Percentiles rank a stretch among this genome's conserved stretches.
phyloP scores from a whole-genome alignment of 2,797 vertebrate species.

The Carduelis carduelis region DNA sequence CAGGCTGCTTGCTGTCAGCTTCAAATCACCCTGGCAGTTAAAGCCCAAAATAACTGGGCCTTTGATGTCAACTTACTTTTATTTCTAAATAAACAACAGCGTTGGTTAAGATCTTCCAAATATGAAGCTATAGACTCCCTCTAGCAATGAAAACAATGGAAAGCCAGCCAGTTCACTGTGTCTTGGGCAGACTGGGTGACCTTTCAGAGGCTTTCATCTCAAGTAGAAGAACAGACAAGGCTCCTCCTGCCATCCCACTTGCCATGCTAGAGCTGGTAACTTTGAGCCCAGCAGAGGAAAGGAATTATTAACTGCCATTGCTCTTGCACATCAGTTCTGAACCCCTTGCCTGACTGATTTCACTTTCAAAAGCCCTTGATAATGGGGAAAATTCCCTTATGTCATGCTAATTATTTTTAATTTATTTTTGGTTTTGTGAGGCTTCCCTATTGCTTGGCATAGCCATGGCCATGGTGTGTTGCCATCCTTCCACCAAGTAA shows the following conservation, averaged over 20 bases:
- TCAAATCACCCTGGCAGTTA: conserved; percentile 57
- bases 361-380: neutral
- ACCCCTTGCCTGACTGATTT: neutral
- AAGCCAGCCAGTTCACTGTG: neutral
- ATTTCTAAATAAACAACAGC: conserved; percentile 59
- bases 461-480: neutral
- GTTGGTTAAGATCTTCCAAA: conserved; percentile 36
- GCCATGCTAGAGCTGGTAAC: neutral
- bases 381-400: neutral
- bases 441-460: neutral
- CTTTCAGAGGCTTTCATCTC: neutral
- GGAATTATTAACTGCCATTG: neutral
- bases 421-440: neutral
- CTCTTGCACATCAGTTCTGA: neutral
- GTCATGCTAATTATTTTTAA: neutral
- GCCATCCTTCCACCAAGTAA: neutral
- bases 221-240: neutral
- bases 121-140: neutral
- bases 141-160: conserved; percentile 25
- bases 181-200: neutral
- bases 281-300: neutral
- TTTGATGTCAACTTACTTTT: conserved; percentile 60
- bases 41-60: conserved; percentile 48
- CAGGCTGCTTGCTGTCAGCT: conserved; percentile 40
- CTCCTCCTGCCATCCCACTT: neutral